Base-by-base conservation (phyloP, 2,888 invertebrate genomes). In the Eremobia ochroleuca region DNA sequence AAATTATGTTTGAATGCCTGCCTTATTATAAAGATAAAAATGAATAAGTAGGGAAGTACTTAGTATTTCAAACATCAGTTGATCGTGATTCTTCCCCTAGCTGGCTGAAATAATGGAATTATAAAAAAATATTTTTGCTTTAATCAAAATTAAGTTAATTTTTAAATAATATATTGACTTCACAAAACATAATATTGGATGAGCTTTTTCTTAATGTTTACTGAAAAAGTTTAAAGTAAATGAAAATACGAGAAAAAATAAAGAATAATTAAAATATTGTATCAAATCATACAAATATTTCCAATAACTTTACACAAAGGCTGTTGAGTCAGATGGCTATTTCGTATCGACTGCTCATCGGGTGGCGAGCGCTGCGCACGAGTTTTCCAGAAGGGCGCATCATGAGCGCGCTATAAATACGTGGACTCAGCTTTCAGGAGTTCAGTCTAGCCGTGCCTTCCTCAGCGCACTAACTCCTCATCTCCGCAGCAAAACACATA, bases 381-480 rank as follows among this genome's bases (percentile, higher is more conserved):
- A 94, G 95, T 93, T 90, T 96, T 96, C 96, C 96, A 96, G 96
- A 96, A 96, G 95, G 94, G 95, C 82, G 95, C 92, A 94, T 93
- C 93, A 93, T 93, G 93, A 78, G 86, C 90, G 91, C 91, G 85
- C 92, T 97, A 97, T 97, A 97, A 97, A 97, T 96, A 96, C 95
- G 91, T 90, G 91, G 92, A 89, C 89, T 92, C 93, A 88, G 91
- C 91, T 94, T 94, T 93, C 95, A 95, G 94, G 93, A 96, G 94
- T 96, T 97, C 96, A 97, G 96, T 96, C 96, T 96, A 93, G 91
- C 93, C 91, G 93, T 93, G 96, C 93, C 91, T 90, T 92, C 90
- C 91, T 90, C 88, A 87, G 90, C 92, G 94, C 92, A 92, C 91
- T 88, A 93, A 92, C 93, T 91, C 92, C 91, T 91, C 91, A 91